Conservation (phyloP, 2,888 invertebrate species). For the Cecidostiba fungosa region DNA sequence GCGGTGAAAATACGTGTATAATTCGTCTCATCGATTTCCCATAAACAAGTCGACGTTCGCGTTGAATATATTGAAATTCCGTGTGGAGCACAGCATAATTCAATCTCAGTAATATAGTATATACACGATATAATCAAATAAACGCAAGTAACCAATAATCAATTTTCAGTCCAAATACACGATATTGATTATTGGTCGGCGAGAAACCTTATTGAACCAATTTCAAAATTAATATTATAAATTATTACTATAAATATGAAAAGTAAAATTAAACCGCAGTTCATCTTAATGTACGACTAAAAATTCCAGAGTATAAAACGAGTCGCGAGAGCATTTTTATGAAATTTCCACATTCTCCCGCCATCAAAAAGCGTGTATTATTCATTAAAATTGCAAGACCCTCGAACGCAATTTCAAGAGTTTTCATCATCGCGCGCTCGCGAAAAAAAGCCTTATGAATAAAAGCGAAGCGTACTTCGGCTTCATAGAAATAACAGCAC, state of each 20-base stretch:
- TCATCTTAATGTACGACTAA: not conserved
- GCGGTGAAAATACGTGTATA: not conserved
- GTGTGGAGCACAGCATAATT: not conserved
- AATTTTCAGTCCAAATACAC: not conserved
- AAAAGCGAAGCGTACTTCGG: not conserved
- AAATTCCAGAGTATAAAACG: not conserved
- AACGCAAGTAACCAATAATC: not conserved
- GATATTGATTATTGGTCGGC: not conserved
- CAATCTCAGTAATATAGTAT: not conserved
- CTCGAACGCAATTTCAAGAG: not conserved
- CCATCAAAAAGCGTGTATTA: not conserved
- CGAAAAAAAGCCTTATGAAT: slow-evolving; percentile 1
- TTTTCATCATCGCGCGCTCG: not conserved
- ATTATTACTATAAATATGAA: not conserved
- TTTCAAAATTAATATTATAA: not conserved
- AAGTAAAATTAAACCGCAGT: not conserved
- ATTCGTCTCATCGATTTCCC: not conserved
- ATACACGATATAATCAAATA: not conserved
- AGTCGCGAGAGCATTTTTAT: not conserved
- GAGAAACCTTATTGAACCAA: not conserved
- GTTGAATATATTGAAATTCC: not conserved
- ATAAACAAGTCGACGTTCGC: not conserved
- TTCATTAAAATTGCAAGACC: not conserved
- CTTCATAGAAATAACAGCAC: not conserved
- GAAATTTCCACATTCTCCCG: not conserved